Evolutionary conservation across 2,797 vertebrate species (phyloP), one percentile per base, ranked within the genome.

Genomic region (Aphelocoma californica): DNA sequence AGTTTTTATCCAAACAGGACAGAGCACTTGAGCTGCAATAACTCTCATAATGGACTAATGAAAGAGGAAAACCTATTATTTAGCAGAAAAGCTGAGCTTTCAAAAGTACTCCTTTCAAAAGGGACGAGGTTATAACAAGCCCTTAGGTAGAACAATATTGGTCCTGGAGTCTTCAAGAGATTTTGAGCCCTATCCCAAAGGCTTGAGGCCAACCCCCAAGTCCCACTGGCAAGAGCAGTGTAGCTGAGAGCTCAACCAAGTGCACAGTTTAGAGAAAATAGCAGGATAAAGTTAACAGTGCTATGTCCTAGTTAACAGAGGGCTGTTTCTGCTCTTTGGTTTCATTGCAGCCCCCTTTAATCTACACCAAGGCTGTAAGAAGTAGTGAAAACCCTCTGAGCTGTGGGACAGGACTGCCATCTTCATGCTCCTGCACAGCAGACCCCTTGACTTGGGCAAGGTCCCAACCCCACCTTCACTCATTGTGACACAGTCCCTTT

Each of bases 81-180:
- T 75, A 93, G 70, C 88, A 88, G 86, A 91, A 95, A 91, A 95
- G 54, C 81, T 93, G 89, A 95, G 71, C 36, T 93, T 60, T 93
- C 62, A 74, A 78, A 90, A 93, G 29, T 48, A 58, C 58, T 92
- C 65, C 18, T 42, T 28, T 87, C 58, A 71, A 91, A 94, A 93
- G 88, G 94, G 91, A 93, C 81, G 67, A 90, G 80, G 73, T 42
- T 71, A 57, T 94, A 94, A 88, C 66, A 92, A 86, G 77, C 26
- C 51, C 40, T 82, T 4, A 18, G 57, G 54, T 64, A 84, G 58
- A 93, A 95, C 64, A 97, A 97, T 97, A 97, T 97, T 97, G 88
- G 65, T 97, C 62, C 96, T 96, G 96, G 97, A 96, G 73, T 23
- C 61, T 82, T 78, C 24, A 28, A 64, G 75, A 83, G 51, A 38